A percentile compares a stretch with the other conserved stretches of the same genome.
Conservation (phyloP, 2,113 vertebrate species). For the Mobula birostris region DNA sequence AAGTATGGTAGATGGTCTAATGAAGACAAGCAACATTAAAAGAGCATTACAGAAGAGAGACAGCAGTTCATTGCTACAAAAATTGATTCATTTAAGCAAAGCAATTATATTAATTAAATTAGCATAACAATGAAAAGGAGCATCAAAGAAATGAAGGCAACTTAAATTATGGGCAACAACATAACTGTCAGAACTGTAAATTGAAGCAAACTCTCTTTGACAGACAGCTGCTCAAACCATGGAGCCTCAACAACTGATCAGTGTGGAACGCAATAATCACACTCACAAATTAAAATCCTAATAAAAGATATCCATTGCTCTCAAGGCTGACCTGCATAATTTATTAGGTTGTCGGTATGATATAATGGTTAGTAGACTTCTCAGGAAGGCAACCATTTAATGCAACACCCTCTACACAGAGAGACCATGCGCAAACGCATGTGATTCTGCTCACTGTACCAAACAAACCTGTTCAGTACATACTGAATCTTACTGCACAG, state of each 20-base stretch:
- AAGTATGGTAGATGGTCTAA: background rate
- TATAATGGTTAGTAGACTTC: background rate
- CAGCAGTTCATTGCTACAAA: background rate
- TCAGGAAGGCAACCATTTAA: background rate
- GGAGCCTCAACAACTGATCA: background rate
- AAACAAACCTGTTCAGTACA: background rate
- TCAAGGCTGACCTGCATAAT: background rate
- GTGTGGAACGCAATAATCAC: background rate
- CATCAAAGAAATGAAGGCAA: background rate
- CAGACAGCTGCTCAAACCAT: background rate
- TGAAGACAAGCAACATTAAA: background rate
- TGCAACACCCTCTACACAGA: background rate
- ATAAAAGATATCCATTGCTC: background rate
- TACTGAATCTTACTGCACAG: background rate
- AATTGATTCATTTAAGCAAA: conserved; percentile 14
- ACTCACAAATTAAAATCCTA: background rate
- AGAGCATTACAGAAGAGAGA: background rate
- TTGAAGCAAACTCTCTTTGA: background rate
- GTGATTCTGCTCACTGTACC: background rate
- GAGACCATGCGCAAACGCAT: background rate
- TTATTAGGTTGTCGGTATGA: background rate
- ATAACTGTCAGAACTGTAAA: conserved; percentile 15
- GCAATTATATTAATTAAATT: conserved; percentile 29
- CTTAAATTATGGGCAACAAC: conserved; percentile 1
- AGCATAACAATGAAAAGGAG: conserved; percentile 15